Evolutionary conservation across 2,888 invertebrate genomes (phyloP), one percentile per base, ranked within the genome.

Genomic region (Rhopalosiphum nymphaeae): DNA sequence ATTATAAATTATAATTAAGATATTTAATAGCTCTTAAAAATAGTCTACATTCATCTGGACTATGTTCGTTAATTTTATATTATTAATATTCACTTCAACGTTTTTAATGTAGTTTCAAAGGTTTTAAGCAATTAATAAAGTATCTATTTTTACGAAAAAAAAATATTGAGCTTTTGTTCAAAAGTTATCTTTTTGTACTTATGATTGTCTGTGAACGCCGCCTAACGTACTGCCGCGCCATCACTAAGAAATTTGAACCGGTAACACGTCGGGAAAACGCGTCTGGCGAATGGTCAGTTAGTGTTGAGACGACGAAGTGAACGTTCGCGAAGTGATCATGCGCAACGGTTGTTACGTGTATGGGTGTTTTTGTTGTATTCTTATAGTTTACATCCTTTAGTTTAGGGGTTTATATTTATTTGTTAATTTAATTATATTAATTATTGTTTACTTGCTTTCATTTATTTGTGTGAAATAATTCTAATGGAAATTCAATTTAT

Each of bases 221-320:
- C 89, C 84, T 93, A 93, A 93, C 93, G 93, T 89, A 85, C 85
- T 57, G 85, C n/a, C 85, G 53, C 85, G 67, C 61, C 57, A 42
- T 86, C n/a, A 67, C 61, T 78, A 91, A 42, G 44, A 84, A 42
- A 78, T 92, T 93, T 46, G 89, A 93, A 93, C 93, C 93, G 93
- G 93, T 93, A 89, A 90, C 89, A 61, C 84, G 93, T 29, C 49
- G 67, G 84, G 56, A 84, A 84, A 89, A 93, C 42, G 36, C 44
- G 90, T 93, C 89, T 78, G 46, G 56, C 88, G 89, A 49, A 90
- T 46, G 93, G 57, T 85, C 93, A 93, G 93, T 93, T 57, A 57
- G 93, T 93, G 89, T 46, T 46, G 93, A 90, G 90, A 85, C 93
- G 89, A 89, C 89, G 89, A 53, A 90, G 85, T 11, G 93, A 57